A percentile compares a stretch with the other conserved stretches of the same genome.
phyloP scores from a whole-genome alignment of 2,113 vertebrate genomes.

The Salminus brasiliensis region DNA sequence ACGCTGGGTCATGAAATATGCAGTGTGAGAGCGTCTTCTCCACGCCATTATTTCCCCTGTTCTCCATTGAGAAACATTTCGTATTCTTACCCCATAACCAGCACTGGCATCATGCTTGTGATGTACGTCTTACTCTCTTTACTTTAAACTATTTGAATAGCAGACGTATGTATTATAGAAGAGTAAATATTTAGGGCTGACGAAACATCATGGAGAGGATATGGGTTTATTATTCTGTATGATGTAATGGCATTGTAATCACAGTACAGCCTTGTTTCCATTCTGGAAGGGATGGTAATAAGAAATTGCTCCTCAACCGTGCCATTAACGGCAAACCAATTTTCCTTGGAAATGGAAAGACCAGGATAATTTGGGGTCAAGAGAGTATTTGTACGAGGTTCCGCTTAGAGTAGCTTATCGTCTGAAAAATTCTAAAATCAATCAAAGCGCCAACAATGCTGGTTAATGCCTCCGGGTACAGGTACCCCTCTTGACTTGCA shows the following conservation, averaged over 20 bases:
- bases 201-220: neutral
- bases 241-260: slow-evolving; percentile 52
- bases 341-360: slow-evolving; percentile 21
- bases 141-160: neutral
- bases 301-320: neutral
- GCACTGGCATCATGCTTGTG: neutral
- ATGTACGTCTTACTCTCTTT: neutral
- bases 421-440: slow-evolving; percentile 32
- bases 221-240: slow-evolving; percentile 22
- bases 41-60: neutral
- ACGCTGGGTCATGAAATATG: slow-evolving; percentile 40
- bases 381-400: slow-evolving; percentile 8
- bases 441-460: slow-evolving; percentile 14
- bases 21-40: neutral
- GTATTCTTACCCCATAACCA: neutral
- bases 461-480: slow-evolving; percentile 13
- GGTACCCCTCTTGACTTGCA: neutral
- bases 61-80: neutral
- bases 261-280: neutral
- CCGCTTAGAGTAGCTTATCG: neutral
- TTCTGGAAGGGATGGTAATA: neutral
- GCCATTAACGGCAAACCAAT: neutral
- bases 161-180: slow-evolving; percentile 15
- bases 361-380: slow-evolving; percentile 4
- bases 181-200: slow-evolving; percentile 24